Conservation (phyloP, 2,888 invertebrate species). For the Pristionchus exspectatus region DNA sequence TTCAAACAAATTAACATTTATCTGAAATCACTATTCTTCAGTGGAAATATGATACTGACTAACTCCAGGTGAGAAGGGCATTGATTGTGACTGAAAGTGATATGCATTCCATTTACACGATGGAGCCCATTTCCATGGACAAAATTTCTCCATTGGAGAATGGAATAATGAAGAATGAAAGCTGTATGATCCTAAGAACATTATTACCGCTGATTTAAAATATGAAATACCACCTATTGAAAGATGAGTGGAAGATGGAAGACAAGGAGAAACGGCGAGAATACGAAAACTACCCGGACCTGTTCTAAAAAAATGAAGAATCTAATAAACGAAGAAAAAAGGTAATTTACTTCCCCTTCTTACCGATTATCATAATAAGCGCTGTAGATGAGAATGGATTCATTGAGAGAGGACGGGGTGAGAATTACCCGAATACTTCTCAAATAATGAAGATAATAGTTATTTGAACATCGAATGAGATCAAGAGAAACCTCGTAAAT, state of each 20-base stretch:
- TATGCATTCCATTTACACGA: conserved; percentile 42
- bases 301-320: background rate
- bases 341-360: too few species aligned
- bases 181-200: background rate
- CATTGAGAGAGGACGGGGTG: background rate
- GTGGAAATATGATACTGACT: background rate
- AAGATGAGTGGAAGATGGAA: background rate
- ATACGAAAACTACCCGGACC: conserved; percentile 38
- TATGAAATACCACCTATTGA: background rate
- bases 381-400: background rate
- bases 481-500: background rate
- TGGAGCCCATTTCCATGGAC: conserved; percentile 49
- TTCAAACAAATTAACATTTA: background rate
- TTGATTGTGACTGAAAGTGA: background rate
- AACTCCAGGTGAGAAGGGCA: background rate
- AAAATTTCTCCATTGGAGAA: conserved; percentile 5
- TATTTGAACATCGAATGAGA: background rate
- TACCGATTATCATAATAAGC: conserved; percentile 52
- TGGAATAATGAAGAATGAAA: background rate
- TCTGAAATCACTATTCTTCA: background rate
- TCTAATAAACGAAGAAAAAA: background rate
- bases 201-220: background rate
- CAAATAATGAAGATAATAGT: background rate
- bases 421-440: background rate
- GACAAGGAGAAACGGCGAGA: conserved; percentile 34